phyloP scores from a whole-genome alignment of 2,797 vertebrate species.

The Chromobotia macracanthus region DNA sequence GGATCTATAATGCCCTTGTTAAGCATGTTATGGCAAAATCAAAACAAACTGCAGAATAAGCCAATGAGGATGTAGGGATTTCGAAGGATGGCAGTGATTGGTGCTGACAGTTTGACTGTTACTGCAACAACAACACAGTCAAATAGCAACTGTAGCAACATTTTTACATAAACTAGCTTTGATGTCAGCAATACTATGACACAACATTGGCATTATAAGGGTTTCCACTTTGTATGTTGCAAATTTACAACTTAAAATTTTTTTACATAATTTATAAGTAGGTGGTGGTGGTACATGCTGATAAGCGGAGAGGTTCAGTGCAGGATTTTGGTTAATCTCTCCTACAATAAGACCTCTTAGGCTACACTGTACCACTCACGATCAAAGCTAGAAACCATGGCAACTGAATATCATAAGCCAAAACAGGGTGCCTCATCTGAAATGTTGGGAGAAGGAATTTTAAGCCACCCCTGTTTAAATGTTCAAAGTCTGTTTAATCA shows the following conservation, averaged over 20 bases:
- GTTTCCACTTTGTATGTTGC: background rate
- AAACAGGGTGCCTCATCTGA: slow-evolving; percentile 50
- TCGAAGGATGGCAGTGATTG: slow-evolving; percentile 21
- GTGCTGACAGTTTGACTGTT: background rate
- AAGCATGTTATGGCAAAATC: slow-evolving; percentile 57
- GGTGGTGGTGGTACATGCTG: slow-evolving; percentile 24
- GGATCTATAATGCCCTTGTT: slow-evolving; percentile 22
- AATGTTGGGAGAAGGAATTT: slow-evolving; percentile 43
- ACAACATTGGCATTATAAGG: background rate
- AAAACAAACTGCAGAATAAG: slow-evolving; percentile 65
- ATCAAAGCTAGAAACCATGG: slow-evolving; percentile 80
- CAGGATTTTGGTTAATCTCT: slow-evolving; percentile 65
- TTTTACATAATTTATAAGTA: slow-evolving; percentile 16
- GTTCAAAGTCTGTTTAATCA: slow-evolving; percentile 51
- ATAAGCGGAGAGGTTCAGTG: slow-evolving; percentile 51
- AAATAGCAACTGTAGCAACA: slow-evolving; percentile 18
- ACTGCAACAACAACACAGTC: slow-evolving; percentile 27
- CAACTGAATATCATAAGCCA: slow-evolving; percentile 66
- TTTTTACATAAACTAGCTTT: slow-evolving; percentile 6
- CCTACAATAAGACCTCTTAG: slow-evolving; percentile 55
- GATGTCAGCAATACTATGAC: background rate
- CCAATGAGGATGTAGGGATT: slow-evolving; percentile 26
- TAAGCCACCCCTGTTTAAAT: slow-evolving; percentile 25
- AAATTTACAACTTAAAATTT: background rate
- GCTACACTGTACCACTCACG: slow-evolving; percentile 68